Percentiles rank a stretch among this genome's conserved stretches.
Conservation (phyloP, 2,113 vertebrate genomes). For the Bubo bubo region DNA sequence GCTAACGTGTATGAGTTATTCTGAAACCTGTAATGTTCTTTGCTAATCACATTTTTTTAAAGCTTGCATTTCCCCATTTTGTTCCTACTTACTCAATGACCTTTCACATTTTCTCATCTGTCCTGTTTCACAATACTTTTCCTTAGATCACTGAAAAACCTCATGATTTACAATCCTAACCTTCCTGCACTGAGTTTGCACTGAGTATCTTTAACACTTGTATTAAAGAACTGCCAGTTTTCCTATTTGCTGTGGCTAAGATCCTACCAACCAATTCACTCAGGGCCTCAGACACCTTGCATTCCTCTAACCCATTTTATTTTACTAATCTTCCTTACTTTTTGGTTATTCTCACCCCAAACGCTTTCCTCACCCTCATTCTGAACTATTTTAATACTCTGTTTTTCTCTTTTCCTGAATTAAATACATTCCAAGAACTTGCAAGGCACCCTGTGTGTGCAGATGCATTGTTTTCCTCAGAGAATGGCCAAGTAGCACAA, state of each 20-base stretch:
- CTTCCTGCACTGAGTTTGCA: background rate
- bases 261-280: background rate
- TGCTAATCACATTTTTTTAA: background rate
- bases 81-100: fast-evolving
- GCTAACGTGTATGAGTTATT: background rate
- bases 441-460: fast-evolving
- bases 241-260: background rate
- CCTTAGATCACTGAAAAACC: background rate
- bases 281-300: background rate
- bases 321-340: background rate
- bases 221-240: background rate
- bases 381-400: background rate
- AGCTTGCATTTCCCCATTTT: background rate
- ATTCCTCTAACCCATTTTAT: background rate
- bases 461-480: background rate
- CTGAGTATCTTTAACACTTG: background rate
- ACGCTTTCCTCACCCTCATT: background rate
- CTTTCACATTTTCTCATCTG: background rate
- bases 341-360: background rate
- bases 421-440: background rate
- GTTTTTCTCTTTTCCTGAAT: background rate
- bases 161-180: background rate
- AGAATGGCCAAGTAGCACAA: background rate
- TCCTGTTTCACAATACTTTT: background rate
- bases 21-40: background rate